These are phyloP conservation scores for Danio aesculapii DNA, from an alignment of 2,797 vertebrate genomes.

Conservation along the genomic window DNA sequence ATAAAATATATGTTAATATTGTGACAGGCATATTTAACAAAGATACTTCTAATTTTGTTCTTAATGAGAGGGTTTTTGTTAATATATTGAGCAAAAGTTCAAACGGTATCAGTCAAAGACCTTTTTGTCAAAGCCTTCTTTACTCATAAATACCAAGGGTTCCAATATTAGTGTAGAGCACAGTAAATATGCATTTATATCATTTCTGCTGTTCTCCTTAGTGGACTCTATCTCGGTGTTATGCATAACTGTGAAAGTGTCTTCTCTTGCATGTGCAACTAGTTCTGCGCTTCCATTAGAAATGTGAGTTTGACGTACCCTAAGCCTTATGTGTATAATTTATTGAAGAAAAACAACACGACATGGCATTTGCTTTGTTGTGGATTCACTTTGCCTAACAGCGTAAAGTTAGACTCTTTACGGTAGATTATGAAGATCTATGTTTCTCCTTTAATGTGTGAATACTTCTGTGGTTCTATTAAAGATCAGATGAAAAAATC, in stretches of 20 bases:
- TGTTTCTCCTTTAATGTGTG: conserved; percentile 48
- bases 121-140: too few relatives aligned
- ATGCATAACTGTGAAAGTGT: conserved; percentile 38
- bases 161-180: too few relatives aligned
- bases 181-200: conserved; percentile 26
- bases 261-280: conserved; percentile 40
- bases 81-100: too few relatives aligned
- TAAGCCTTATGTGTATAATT: conserved; percentile 54
- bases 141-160: too few relatives aligned
- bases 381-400: conserved; percentile 37
- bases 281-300: conserved; percentile 44
- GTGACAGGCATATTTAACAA: too few relatives aligned
- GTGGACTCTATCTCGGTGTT: conserved; percentile 28
- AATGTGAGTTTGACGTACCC: conserved; percentile 49
- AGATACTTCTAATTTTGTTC: too few relatives aligned
- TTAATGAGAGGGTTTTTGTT: too few relatives aligned
- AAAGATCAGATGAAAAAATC: conserved; percentile 46
- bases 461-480: conserved; percentile 45
- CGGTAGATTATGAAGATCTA: conserved; percentile 12
- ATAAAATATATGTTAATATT: too few relatives aligned
- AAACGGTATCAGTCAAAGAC: too few relatives aligned
- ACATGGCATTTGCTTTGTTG: conserved; percentile 43
- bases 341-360: not conserved
- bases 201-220: conserved; percentile 36
- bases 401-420: conserved; percentile 30